Percentiles rank a stretch among this genome's conserved stretches.
These are phyloP conservation scores for Colistium nudipinnis DNA, from an alignment of 2,113 vertebrate species.

Conservation along the genomic window DNA sequence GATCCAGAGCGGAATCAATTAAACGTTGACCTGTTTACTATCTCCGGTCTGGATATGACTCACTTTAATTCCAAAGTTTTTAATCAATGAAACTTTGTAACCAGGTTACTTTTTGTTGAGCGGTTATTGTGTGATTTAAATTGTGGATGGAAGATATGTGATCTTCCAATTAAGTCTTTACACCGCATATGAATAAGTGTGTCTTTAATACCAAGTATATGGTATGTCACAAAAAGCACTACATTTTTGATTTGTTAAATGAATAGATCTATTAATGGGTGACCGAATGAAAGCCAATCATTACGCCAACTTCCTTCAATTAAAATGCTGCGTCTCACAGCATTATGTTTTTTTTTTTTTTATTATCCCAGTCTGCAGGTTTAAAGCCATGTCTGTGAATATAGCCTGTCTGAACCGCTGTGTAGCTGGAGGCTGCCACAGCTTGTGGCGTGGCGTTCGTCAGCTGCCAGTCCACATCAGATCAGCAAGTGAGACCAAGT, in stretches of 20 bases:
- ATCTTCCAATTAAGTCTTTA: too few relatives aligned
- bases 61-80: too few relatives aligned
- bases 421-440: constrained; percentile 10
- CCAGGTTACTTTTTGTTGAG: too few relatives aligned
- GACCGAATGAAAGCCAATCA: neutral
- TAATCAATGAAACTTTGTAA: neutral
- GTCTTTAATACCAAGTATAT: too few relatives aligned
- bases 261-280: neutral
- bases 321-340: too few relatives aligned
- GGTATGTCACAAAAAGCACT: too few relatives aligned
- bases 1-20: neutral
- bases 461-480: constrained; percentile 23
- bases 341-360: too few relatives aligned
- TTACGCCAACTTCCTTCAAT: too few relatives aligned
- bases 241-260: too few relatives aligned
- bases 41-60: neutral
- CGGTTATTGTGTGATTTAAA: neutral
- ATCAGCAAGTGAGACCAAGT: constrained; percentile 30
- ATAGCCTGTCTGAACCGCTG: constrained; percentile 15
- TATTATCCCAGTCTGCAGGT: constrained; percentile 7
- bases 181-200: too few relatives aligned
- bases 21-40: constrained; percentile 54
- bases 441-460: constrained; percentile 1
- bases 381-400: constrained; percentile 46
- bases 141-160: too few relatives aligned